A percentile compares a stretch with the other conserved stretches of the same genome.
Conservation (phyloP, 2,888 invertebrate species). For the Amorpha juglandis region DNA sequence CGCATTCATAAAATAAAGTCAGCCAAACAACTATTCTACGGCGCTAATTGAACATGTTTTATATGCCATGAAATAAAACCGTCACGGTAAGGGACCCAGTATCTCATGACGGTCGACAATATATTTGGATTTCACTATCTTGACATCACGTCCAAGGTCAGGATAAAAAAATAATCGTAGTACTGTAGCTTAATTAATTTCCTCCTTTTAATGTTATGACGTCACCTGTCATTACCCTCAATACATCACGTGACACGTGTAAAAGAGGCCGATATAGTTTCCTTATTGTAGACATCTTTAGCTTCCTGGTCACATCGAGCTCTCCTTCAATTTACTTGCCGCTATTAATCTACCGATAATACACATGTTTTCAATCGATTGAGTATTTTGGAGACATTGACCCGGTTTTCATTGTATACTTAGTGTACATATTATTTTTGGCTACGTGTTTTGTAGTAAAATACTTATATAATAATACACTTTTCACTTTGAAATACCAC, state of each 20-base stretch:
- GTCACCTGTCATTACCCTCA: background rate
- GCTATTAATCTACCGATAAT: background rate
- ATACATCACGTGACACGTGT: background rate
- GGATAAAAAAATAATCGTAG: too few species aligned
- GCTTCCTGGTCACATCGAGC: slow-evolving; percentile 12
- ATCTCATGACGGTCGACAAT: too few species aligned
- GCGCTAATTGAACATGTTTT: background rate
- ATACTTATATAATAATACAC: too few species aligned
- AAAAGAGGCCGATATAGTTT: background rate
- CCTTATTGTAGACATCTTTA: slow-evolving; percentile 18
- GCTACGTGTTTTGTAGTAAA: background rate
- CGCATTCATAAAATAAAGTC: too few species aligned
- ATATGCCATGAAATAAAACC: background rate
- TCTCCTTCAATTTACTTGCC: slow-evolving; percentile 6
- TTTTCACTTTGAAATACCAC: too few species aligned
- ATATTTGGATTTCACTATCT: too few species aligned
- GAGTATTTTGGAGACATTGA: slow-evolving; percentile 10
- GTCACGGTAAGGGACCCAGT: too few species aligned
- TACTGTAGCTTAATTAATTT: background rate
- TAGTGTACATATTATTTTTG: background rate
- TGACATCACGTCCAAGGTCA: too few species aligned
- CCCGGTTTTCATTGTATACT: background rate
- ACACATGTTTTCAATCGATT: background rate
- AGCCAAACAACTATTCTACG: background rate
- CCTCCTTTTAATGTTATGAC: background rate